Evolutionary conservation across 2,113 vertebrate genomes (phyloP).

Genomic region (Gallinago media): DNA sequence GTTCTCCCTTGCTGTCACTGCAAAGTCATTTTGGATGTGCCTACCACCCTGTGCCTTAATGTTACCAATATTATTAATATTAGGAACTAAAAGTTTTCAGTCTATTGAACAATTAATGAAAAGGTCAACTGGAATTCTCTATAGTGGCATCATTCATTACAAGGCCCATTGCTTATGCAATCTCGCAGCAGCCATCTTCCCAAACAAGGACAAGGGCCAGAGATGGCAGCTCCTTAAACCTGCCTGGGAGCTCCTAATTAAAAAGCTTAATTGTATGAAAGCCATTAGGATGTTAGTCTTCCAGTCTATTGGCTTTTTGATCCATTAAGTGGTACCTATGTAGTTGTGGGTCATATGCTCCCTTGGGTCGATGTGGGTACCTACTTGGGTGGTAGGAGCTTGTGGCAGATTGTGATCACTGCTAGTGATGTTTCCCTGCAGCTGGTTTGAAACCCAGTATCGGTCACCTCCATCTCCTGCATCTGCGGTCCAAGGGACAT

Average conservation of each 20-base stretch:
- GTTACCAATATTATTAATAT: constrained; percentile 17
- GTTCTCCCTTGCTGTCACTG: neutral
- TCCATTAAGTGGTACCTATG: neutral
- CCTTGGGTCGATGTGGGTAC: fast-evolving
- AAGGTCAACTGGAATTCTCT: constrained; percentile 48
- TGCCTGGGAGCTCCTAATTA: constrained; percentile 45
- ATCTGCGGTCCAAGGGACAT: neutral
- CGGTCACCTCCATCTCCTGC: neutral
- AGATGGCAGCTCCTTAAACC: constrained; percentile 7
- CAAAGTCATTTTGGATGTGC: neutral
- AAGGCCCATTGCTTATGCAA: constrained; percentile 19
- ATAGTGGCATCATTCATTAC: neutral
- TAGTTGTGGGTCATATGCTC: no score
- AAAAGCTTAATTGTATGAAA: constrained; percentile 32
- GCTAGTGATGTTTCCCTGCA: neutral
- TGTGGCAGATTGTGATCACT: neutral
- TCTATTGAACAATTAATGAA: constrained; percentile 44
- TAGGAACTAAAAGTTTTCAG: constrained; percentile 32
- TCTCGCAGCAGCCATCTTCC: constrained; percentile 11
- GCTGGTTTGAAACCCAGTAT: neutral
- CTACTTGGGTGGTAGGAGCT: neutral
- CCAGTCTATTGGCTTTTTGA: neutral
- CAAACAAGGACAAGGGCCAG: constrained; percentile 23
- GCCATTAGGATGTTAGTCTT: neutral
- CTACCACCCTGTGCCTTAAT: neutral